A percentile compares a stretch with the other conserved stretches of the same genome.
Evolutionary conservation across 1,140 invertebrate species (phyloP).

Genomic region (Drosophila ananassae): DNA sequence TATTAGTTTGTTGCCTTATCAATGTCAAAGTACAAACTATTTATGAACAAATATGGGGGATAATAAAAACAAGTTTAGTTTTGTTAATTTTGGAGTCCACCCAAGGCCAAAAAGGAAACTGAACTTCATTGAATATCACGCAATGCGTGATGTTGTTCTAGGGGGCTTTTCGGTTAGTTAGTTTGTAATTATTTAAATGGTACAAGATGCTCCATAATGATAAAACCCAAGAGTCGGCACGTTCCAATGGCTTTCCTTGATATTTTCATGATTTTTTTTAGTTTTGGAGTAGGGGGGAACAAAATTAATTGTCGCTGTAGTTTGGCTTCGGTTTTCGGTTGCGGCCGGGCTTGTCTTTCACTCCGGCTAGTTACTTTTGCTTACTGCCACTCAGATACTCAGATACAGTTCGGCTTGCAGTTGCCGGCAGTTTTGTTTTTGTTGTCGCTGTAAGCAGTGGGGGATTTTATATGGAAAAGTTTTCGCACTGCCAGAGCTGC

Average conservation of each 20-base stretch:
- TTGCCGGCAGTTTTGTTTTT: conserved; percentile 49
- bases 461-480: conserved; percentile 58
- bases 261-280: not conserved
- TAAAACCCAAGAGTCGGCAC: conserved; percentile 53
- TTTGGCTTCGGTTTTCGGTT: conserved; percentile 48
- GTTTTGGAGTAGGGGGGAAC: conserved; percentile 1
- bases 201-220: conserved; percentile 69
- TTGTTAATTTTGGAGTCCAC: conserved; percentile 31
- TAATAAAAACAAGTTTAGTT: conserved; percentile 39
- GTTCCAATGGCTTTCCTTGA: conserved; percentile 51
- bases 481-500: conserved; percentile 52
- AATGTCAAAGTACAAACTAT: conserved; percentile 38
- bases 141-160: conserved; percentile 27
- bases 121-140: conserved; percentile 39
- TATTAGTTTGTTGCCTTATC: conserved; percentile 34
- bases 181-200: conserved; percentile 76
- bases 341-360: conserved; percentile 42
- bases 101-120: not conserved
- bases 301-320: conserved; percentile 74
- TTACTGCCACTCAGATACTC: conserved; percentile 36
- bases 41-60: conserved; percentile 29
- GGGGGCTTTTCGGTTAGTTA: conserved; percentile 38
- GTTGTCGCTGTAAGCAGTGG: conserved; percentile 30
- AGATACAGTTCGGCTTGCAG: conserved; percentile 59
- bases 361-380: conserved; percentile 59